Conservation (phyloP, 1,140 invertebrate genomes). For the Dendrolimus punctatus region DNA sequence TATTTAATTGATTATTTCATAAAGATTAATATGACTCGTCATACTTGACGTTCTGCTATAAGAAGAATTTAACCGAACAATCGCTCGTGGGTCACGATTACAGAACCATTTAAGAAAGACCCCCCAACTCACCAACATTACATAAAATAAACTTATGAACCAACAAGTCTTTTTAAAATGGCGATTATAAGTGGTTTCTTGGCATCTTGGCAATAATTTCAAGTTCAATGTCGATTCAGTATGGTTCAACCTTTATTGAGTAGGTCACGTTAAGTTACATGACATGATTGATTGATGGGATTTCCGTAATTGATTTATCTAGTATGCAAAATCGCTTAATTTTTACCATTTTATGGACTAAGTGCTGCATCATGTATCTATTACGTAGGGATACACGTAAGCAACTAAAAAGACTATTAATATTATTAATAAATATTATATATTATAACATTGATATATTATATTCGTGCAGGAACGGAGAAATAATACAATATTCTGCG, state of each 20-base stretch:
- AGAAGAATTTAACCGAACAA: constrained; percentile 38
- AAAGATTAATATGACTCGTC: constrained; percentile 57
- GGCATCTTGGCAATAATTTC: constrained; percentile 26
- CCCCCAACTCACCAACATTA: constrained; percentile 2
- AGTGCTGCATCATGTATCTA: background rate
- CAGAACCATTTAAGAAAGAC: constrained; percentile 16
- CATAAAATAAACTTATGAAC: constrained; percentile 1
- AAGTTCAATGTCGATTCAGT: constrained; percentile 33
- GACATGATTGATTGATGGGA: constrained; percentile 13
- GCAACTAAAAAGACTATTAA: too few species aligned
- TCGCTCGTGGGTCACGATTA: constrained; percentile 27
- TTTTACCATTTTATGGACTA: background rate
- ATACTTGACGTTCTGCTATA: constrained; percentile 40
- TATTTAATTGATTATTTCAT: constrained; percentile 66
- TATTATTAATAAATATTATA: too few species aligned
- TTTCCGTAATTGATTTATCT: constrained; percentile 14
- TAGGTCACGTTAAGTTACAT: constrained; percentile 8
- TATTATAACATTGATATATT: too few species aligned
- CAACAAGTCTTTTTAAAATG: constrained; percentile 13
- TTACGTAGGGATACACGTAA: too few species aligned
- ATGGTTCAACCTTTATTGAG: constrained; percentile 20
- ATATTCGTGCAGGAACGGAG: too few species aligned
- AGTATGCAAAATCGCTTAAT: background rate
- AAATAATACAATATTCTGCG: too few species aligned
- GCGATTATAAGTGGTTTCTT: constrained; percentile 13